Percentiles rank a stretch among this genome's conserved stretches.
Evolutionary conservation across 2,113 vertebrate species (phyloP).

Genomic region (Odocoileus hemionus): DNA sequence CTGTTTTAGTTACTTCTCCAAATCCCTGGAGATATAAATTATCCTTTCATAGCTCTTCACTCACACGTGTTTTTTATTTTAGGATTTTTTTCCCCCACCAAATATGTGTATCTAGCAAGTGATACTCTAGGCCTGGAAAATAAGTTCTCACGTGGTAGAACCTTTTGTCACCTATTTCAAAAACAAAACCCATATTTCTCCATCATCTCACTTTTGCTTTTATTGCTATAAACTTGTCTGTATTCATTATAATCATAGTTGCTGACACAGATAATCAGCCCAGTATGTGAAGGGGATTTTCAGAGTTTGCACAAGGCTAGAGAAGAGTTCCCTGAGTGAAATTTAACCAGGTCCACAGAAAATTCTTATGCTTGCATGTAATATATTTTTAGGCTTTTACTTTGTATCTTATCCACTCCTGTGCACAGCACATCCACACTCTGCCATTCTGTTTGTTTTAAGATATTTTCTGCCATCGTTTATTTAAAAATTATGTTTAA

Average conservation of each 20-base stretch:
- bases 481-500: neutral
- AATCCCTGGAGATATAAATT: conserved; percentile 43
- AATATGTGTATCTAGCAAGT: conserved; percentile 37
- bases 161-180: conserved; percentile 64
- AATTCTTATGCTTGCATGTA: neutral
- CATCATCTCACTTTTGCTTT: conserved; percentile 53
- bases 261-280: conserved; percentile 39
- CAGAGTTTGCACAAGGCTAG: neutral
- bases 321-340: neutral
- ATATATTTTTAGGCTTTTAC: neutral
- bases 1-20: conserved; percentile 21
- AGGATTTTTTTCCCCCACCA: neutral
- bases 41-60: conserved; percentile 46
- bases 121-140: conserved; percentile 47
- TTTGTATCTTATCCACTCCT: neutral
- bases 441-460: neutral
- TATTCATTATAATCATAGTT: conserved; percentile 23
- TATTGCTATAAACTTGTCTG: conserved; percentile 44
- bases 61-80: conserved; percentile 61
- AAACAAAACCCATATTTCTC: conserved; percentile 40
- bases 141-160: conserved; percentile 55
- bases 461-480: neutral
- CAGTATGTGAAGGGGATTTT: conserved; percentile 22
- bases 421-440: fast-evolving
- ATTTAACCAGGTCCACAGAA: neutral